Percentiles rank a stretch among this genome's conserved stretches.
Conservation (phyloP, 2,888 invertebrate species). For the Peribatodes rhomboidaria region DNA sequence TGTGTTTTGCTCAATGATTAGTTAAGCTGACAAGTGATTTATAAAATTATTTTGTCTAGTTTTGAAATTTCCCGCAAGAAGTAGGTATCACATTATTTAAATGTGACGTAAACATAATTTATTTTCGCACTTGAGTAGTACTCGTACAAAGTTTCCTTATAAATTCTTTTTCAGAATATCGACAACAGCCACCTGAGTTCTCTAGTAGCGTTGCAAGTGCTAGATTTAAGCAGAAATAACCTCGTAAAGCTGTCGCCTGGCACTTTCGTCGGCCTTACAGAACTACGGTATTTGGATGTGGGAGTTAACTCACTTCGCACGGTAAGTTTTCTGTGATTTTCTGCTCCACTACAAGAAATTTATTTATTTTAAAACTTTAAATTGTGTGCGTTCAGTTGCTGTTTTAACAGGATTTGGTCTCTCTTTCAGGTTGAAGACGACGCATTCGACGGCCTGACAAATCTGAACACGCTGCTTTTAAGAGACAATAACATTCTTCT, state of each 20-base stretch:
- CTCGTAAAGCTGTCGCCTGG: slow-evolving; percentile 93
- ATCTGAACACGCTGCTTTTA: slow-evolving; percentile 91
- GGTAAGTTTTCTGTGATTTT: slow-evolving; percentile 82
- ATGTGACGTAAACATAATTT: background rate
- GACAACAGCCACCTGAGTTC: slow-evolving; percentile 91
- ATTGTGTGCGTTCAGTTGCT: background rate
- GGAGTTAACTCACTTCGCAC: slow-evolving; percentile 95
- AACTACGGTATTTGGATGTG: slow-evolving; percentile 91
- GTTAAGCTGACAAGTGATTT: background rate
- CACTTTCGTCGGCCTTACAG: slow-evolving; percentile 91
- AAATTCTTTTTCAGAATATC: slow-evolving; percentile 87
- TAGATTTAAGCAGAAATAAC: slow-evolving; percentile 94
- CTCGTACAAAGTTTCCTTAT: background rate
- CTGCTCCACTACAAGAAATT: background rate
- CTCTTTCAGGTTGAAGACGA: slow-evolving; percentile 93
- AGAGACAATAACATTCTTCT: slow-evolving; percentile 95
- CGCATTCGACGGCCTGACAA: slow-evolving; percentile 93
- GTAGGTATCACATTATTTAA: background rate
- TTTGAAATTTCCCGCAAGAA: background rate
- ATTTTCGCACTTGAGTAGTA: slow-evolving; percentile 35
- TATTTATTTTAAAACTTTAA: background rate
- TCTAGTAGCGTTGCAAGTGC: slow-evolving; percentile 89
- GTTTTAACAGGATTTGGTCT: background rate
- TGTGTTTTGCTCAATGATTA: background rate
- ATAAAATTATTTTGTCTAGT: background rate